phyloP scores from a whole-genome alignment of 1,140 invertebrate genomes.

The Mizuhopecten yessoensis region DNA sequence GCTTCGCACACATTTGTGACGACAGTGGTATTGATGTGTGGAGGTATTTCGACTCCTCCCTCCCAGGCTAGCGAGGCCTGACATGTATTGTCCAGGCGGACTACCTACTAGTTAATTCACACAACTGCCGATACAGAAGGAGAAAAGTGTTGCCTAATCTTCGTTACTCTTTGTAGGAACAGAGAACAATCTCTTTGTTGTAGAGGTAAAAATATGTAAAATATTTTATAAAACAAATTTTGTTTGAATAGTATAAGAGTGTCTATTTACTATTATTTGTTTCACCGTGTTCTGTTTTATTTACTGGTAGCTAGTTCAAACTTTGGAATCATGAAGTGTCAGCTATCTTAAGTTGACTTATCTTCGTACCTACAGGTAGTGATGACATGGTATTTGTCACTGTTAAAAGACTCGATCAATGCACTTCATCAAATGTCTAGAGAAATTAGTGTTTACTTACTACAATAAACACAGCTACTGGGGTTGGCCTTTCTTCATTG shows the following conservation, averaged over 20 bases:
- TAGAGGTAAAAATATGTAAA: not conserved
- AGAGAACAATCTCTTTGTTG: not conserved
- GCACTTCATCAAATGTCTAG: not conserved
- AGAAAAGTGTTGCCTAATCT: not conserved
- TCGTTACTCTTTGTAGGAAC: not conserved
- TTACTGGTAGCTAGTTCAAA: not conserved
- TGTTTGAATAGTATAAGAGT: not conserved
- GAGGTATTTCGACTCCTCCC: slow-evolving; percentile 2
- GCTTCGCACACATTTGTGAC: slow-evolving; percentile 2
- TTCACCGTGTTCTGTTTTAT: not conserved
- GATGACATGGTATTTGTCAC: not conserved
- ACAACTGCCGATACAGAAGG: not conserved
- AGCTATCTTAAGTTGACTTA: not conserved
- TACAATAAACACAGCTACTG: not conserved
- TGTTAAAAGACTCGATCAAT: slow-evolving; percentile 29
- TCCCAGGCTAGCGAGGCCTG: not conserved
- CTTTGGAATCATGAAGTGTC: not conserved
- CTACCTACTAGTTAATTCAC: not conserved
- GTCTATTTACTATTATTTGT: not conserved
- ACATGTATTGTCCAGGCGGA: not conserved
- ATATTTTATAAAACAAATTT: not conserved
- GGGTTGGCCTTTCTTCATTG: not conserved
- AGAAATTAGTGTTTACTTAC: slow-evolving; percentile 10
- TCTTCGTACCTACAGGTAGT: not conserved
- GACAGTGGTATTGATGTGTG: not conserved